Evolutionary conservation across 1,140 invertebrate species (phyloP).

Genomic region (Batillaria attramentaria): DNA sequence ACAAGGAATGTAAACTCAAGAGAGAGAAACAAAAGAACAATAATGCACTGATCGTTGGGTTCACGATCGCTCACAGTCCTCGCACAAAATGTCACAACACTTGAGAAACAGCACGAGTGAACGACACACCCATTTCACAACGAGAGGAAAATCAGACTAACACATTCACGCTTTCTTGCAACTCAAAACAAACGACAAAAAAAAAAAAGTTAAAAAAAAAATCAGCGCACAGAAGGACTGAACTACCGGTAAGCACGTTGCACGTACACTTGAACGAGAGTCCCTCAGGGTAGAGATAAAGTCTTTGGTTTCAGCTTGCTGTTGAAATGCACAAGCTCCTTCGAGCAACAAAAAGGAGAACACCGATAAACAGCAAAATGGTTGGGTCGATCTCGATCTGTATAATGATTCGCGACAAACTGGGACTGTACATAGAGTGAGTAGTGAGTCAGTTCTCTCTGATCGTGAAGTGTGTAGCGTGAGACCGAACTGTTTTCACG

Average conservation of each 20-base stretch:
- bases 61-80: background rate
- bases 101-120: background rate
- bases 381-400: too few species aligned
- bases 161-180: background rate
- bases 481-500: too few species aligned
- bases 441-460: too few species aligned
- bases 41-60: background rate
- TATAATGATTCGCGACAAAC: too few species aligned
- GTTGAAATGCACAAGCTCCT: conserved; percentile 11
- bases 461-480: too few species aligned
- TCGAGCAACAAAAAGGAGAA: too few species aligned
- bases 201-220: background rate
- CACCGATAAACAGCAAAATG: too few species aligned
- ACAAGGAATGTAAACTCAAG: too few species aligned
- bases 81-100: background rate
- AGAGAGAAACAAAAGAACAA: conserved; percentile 5
- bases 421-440: too few species aligned
- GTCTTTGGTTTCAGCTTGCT: conserved; percentile 16
- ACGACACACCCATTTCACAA: background rate
- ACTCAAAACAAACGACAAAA: background rate
- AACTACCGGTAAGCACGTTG: too few species aligned
- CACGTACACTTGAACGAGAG: too few species aligned
- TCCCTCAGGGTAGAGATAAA: too few species aligned
- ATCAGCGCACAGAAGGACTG: background rate
- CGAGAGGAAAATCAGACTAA: background rate